These are phyloP conservation scores for Lasioglossum figueresi DNA, from an alignment of 2,888 invertebrate genomes.

Conservation along the genomic window DNA sequence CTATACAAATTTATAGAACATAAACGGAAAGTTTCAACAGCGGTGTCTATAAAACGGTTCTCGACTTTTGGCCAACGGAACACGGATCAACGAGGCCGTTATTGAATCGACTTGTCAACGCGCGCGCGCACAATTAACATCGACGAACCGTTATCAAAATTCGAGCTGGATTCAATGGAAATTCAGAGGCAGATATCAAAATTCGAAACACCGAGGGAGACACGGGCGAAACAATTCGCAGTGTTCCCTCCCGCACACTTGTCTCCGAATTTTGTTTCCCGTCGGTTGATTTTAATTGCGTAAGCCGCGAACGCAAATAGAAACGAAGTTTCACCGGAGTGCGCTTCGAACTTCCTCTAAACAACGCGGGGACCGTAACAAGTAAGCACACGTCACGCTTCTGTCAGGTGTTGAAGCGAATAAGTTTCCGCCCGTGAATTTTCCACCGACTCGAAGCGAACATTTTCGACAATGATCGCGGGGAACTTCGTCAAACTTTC, in stretches of 20 bases:
- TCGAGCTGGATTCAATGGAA: background rate
- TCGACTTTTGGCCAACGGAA: background rate
- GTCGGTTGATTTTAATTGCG: conserved; percentile 28
- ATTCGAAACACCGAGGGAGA: background rate
- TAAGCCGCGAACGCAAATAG: conserved; percentile 23
- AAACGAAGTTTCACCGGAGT: background rate
- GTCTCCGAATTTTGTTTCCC: conserved; percentile 19
- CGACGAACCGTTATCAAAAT: background rate
- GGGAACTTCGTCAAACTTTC: conserved; percentile 17
- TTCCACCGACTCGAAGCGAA: conserved; percentile 5
- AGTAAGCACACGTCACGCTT: conserved; percentile 10
- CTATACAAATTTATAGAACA: background rate
- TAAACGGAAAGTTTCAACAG: background rate
- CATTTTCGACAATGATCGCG: conserved; percentile 8
- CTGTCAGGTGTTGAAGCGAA: conserved; percentile 24
- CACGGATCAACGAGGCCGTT: background rate
- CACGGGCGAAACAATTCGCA: background rate
- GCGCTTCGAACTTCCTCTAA: conserved; percentile 19
- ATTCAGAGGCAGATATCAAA: background rate
- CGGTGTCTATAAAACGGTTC: background rate
- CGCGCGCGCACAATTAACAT: background rate
- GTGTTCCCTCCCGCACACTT: background rate
- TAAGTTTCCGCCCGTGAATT: conserved; percentile 22
- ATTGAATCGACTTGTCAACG: background rate
- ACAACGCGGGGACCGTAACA: conserved; percentile 16